Conservation (phyloP, 2,797 vertebrate genomes). For the Anguilla megastoma region DNA sequence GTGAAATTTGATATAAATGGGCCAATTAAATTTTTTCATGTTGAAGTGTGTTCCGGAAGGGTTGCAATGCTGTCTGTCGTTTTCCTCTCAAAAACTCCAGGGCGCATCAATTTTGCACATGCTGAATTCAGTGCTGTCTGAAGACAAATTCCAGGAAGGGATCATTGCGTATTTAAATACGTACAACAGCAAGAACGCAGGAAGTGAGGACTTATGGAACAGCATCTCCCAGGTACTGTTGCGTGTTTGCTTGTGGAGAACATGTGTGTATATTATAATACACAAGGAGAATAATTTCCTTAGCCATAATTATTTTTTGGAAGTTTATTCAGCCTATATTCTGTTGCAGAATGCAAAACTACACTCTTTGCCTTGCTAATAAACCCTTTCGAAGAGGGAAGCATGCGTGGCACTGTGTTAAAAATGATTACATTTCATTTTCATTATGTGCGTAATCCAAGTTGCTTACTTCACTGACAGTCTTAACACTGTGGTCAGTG, state of each 20-base stretch:
- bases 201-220: constrained; percentile 86
- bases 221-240: constrained; percentile 83
- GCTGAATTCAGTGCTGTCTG: constrained; percentile 81
- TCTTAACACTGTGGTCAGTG: neutral
- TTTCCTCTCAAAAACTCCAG: constrained; percentile 57
- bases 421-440: neutral
- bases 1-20: neutral
- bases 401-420: neutral
- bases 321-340: neutral
- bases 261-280: too few relatives aligned
- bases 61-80: neutral
- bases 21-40: neutral
- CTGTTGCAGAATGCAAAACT: neutral
- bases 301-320: neutral
- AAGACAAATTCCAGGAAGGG: constrained; percentile 82
- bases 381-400: neutral
- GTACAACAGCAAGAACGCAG: constrained; percentile 76
- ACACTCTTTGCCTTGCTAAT: neutral
- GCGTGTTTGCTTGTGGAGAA: neutral
- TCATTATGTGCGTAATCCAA: neutral
- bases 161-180: constrained; percentile 79
- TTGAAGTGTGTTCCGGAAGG: neutral
- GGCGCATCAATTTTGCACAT: constrained; percentile 92
- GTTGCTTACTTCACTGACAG: neutral
- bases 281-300: neutral